Evolutionary conservation across 2,113 vertebrate species (phyloP).

Genomic region (Rhinolophus ferrumequinum): DNA sequence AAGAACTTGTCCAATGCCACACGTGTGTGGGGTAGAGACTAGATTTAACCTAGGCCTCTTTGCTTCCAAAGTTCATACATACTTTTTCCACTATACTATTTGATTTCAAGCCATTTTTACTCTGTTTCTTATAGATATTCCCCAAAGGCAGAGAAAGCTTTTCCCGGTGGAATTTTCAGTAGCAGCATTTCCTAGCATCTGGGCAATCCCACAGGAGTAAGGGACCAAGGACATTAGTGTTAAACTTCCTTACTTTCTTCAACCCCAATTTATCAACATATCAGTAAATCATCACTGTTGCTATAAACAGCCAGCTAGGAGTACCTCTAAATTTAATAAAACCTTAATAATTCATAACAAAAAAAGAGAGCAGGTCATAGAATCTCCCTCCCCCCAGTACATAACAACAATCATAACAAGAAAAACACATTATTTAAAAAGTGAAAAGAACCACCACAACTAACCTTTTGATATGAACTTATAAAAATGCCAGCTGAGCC

Average conservation of each 20-base stretch:
- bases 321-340: not conserved
- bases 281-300: not conserved
- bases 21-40: not conserved
- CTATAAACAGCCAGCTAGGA: not conserved
- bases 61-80: not conserved
- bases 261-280: not conserved
- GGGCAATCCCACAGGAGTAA: not conserved
- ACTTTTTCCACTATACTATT: not conserved
- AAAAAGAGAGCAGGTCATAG: not conserved
- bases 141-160: not conserved
- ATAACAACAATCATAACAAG: not conserved
- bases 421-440: not conserved
- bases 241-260: not conserved
- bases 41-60: not conserved
- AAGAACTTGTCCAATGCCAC: not conserved
- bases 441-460: not conserved
- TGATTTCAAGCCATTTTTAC: slow-evolving; percentile 4
- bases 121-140: not conserved
- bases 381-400: not conserved
- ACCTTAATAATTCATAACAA: not conserved
- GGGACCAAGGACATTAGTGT: not conserved
- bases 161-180: not conserved
- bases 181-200: not conserved
- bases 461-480: not conserved
- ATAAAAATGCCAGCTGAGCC: not conserved